phyloP scores from a whole-genome alignment of 2,888 invertebrate genomes.

The Anoplius nigerrimus region DNA sequence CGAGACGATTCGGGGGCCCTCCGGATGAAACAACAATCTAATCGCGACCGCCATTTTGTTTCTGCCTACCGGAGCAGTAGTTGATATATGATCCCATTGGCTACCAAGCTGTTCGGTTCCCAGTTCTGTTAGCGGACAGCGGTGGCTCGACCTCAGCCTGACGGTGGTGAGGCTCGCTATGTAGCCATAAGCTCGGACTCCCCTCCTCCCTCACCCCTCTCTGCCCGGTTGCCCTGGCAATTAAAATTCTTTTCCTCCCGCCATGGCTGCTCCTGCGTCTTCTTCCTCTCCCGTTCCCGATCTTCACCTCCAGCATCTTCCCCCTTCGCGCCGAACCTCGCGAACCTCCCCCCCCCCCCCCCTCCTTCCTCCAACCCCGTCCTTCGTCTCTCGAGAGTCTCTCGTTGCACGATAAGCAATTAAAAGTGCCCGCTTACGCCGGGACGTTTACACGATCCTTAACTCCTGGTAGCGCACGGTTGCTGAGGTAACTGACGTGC shows the following conservation, averaged over 20 bases:
- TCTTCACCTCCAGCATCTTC: conserved; percentile 29
- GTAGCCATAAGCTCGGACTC: conserved; percentile 60
- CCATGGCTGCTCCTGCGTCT: conserved; percentile 58
- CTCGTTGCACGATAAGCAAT: conserved; percentile 52
- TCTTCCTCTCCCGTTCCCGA: conserved; percentile 49
- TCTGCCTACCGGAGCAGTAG: conserved; percentile 68
- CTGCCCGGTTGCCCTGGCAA: conserved; percentile 66
- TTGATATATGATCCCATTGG: conserved; percentile 74
- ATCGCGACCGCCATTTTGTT: conserved; percentile 65
- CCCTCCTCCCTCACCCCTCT: conserved; percentile 30
- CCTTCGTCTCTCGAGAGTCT: conserved; percentile 22
- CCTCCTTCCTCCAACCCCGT: conserved; percentile 4
- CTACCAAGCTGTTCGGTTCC: conserved; percentile 70
- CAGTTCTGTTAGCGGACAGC: conserved; percentile 62
- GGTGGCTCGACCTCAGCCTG: conserved; percentile 63
- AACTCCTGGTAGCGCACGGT: conserved; percentile 55
- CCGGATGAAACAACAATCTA: conserved; percentile 58
- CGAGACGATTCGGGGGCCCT: conserved; percentile 27
- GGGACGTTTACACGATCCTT: conserved; percentile 59
- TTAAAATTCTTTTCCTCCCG: conserved; percentile 70
- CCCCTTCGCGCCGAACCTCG: conserved; percentile 18
- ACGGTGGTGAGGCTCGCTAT: conserved; percentile 58
- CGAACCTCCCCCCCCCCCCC: conserved; percentile 12
- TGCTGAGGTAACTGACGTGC: conserved; percentile 55
- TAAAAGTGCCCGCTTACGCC: conserved; percentile 47